Conservation (phyloP, 1,140 invertebrate genomes). For the Apocrypta bakeri region DNA sequence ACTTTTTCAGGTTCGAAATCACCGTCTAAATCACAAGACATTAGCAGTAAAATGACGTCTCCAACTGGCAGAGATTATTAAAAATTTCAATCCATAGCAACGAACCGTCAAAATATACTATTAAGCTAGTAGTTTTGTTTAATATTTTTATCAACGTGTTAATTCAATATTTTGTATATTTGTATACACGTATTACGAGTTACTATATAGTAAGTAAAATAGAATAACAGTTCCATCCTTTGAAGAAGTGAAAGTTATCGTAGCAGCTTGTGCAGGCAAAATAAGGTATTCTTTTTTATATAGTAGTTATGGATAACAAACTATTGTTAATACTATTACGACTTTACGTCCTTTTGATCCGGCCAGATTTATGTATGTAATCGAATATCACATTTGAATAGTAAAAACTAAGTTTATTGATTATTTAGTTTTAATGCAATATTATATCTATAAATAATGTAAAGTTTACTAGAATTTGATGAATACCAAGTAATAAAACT, state of each 20-base stretch:
- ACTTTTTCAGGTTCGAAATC: constrained; percentile 67
- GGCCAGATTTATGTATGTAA: not conserved
- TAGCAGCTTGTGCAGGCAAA: not conserved
- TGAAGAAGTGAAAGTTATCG: constrained; percentile 43
- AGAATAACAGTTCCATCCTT: constrained; percentile 69
- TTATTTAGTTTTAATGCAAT: not conserved
- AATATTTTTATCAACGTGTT: constrained; percentile 65
- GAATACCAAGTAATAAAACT: not conserved
- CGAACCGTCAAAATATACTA: constrained; percentile 51
- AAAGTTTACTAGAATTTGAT: not conserved
- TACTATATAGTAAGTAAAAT: constrained; percentile 21
- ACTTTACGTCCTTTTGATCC: not conserved
- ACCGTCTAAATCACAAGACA: constrained; percentile 68
- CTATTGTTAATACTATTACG: not conserved
- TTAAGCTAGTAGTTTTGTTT: constrained; percentile 47
- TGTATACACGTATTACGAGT: constrained; percentile 64
- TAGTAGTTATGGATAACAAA: not conserved
- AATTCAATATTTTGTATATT: constrained; percentile 67
- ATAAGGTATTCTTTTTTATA: not conserved
- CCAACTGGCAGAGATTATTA: constrained; percentile 69
- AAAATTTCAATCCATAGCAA: constrained; percentile 41
- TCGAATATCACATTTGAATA: not conserved
- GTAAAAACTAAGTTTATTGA: not conserved
- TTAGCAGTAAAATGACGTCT: constrained; percentile 67
- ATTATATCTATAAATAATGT: not conserved